Percentiles rank a stretch among this genome's conserved stretches.
Conservation (phyloP, 2,113 vertebrate genomes). For the Protobothrops flavoviridis region DNA sequence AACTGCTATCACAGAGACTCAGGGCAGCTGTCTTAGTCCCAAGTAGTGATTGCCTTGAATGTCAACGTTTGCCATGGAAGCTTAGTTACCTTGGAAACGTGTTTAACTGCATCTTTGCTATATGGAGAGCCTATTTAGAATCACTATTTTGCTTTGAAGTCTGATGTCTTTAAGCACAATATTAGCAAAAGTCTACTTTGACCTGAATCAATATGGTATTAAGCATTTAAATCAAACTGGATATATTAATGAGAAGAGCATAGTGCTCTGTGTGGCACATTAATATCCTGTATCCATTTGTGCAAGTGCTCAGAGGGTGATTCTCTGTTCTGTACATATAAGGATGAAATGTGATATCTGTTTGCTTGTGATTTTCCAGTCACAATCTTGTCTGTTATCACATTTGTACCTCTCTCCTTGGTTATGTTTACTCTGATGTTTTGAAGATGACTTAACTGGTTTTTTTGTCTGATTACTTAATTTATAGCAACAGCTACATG, state of each 20-base stretch:
- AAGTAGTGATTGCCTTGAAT: constrained; percentile 33
- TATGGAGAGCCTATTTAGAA: constrained; percentile 45
- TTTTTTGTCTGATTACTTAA: not conserved
- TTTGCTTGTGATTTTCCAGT: not conserved
- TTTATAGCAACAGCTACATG: not conserved
- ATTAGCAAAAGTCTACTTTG: constrained; percentile 14
- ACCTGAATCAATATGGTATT: constrained; percentile 14
- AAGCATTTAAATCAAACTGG: constrained; percentile 27
- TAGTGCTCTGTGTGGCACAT: not conserved
- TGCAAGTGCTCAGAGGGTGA: not conserved
- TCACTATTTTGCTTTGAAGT: constrained; percentile 50
- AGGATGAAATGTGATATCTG: not conserved
- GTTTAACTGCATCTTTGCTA: constrained; percentile 53
- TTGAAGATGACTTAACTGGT: not conserved
- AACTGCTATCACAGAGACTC: constrained; percentile 27
- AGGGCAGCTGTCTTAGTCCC: constrained; percentile 47
- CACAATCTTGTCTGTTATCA: not conserved
- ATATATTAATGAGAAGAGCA: not conserved
- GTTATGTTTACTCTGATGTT: not conserved
- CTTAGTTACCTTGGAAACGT: constrained; percentile 67
- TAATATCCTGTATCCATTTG: not conserved
- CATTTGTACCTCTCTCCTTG: not conserved
- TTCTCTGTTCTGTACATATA: not conserved
- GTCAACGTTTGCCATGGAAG: constrained; percentile 40
- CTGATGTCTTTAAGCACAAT: constrained; percentile 3